A percentile compares a stretch with the other conserved stretches of the same genome.
Evolutionary conservation across 1,140 invertebrate genomes (phyloP).

Genomic region (Caenorhabditis tropicalis): DNA sequence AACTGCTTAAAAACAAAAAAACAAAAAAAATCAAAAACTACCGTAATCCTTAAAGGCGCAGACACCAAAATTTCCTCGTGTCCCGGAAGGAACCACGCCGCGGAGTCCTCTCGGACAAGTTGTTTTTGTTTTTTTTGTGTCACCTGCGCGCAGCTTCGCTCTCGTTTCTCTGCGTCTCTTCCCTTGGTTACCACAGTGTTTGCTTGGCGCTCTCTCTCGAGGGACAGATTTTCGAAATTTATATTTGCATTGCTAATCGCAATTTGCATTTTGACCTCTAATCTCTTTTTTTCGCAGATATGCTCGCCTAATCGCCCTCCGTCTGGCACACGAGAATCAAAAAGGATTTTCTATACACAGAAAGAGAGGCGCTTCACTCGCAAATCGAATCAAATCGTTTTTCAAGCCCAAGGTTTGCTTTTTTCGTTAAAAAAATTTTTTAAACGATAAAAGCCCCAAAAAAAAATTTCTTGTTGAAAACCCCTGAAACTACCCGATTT

Average conservation of each 20-base stretch:
- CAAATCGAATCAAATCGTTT: too few relatives aligned
- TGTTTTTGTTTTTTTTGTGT: neutral
- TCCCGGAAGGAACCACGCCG: neutral
- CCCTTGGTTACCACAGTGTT: neutral
- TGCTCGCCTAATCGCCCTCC: neutral
- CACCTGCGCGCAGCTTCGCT: neutral
- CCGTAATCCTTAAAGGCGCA: conserved; percentile 17
- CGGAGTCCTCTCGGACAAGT: conserved; percentile 8
- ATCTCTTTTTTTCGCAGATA: neutral
- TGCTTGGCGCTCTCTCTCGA: neutral
- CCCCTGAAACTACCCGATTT: too few relatives aligned
- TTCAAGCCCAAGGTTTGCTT: too few relatives aligned
- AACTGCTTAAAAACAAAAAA: too few relatives aligned
- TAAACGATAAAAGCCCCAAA: too few relatives aligned
- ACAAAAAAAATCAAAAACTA: too few relatives aligned
- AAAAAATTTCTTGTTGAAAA: too few relatives aligned
- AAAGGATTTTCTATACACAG: too few relatives aligned
- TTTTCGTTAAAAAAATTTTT: too few relatives aligned
- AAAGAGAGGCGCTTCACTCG: too few relatives aligned
- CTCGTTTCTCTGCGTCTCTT: neutral
- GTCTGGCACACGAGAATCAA: neutral
- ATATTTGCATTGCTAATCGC: neutral
- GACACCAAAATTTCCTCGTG: neutral
- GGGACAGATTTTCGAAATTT: neutral
- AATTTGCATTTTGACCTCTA: neutral